Conservation (phyloP, 92 coral and sea anemone species). For the Bergia puertoricense region DNA sequence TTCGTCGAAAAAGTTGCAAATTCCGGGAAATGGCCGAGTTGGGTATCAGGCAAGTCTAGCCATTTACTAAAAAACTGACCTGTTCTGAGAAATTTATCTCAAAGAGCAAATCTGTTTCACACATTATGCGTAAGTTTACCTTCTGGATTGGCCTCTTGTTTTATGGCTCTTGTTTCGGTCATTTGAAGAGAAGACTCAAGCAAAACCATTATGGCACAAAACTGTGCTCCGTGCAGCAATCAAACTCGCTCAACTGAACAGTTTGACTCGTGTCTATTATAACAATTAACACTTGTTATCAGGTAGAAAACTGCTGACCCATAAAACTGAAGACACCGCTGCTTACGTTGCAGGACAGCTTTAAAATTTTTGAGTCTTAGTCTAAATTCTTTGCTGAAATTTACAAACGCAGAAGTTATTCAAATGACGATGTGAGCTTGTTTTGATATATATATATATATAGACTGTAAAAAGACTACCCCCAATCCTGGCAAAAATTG, state of each 20-base stretch:
- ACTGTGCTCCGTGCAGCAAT: neutral
- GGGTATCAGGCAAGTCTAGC: neutral
- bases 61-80: constrained; percentile 6
- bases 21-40: constrained; percentile 33
- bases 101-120: neutral
- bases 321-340: constrained; percentile 15
- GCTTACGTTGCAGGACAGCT: neutral
- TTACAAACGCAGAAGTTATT: no score
- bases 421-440: no score
- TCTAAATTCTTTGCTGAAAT: neutral
- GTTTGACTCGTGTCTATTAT: neutral
- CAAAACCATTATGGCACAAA: constrained; percentile 19
- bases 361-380: no score
- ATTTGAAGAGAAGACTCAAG: neutral
- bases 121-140: constrained; percentile 9
- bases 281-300: neutral
- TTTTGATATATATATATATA: no score
- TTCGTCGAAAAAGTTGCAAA: constrained; percentile 16
- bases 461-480: no score
- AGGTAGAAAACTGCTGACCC: constrained; percentile 15
- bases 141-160: constrained; percentile 19
- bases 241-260: constrained; percentile 20
- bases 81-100: neutral
- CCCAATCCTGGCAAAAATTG: no score
- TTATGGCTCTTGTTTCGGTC: constrained; percentile 10